phyloP scores from a whole-genome alignment of 2,113 vertebrate genomes.

The Rhineura floridana region DNA sequence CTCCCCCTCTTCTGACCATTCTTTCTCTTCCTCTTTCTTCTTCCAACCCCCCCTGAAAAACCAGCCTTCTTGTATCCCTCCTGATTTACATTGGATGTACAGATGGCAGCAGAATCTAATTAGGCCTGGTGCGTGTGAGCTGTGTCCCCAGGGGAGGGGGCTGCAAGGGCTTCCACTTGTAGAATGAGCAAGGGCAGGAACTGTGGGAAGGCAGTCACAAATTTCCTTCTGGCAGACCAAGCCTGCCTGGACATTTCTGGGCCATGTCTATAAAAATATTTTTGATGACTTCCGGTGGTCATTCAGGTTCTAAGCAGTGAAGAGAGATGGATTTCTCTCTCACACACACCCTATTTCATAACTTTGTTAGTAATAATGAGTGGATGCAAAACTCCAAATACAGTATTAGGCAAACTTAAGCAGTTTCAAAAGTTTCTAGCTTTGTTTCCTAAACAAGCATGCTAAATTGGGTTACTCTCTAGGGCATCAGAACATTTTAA shows the following conservation, averaged over 20 bases:
- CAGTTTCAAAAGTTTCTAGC: no score
- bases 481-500: no score
- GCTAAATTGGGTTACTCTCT: no score
- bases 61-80: slow-evolving; percentile 59
- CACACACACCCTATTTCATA: neutral
- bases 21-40: slow-evolving; percentile 72
- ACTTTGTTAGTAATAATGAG: no score
- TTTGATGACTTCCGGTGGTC: neutral
- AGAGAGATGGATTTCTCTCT: neutral
- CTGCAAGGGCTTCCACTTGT: neutral
- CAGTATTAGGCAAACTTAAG: no score
- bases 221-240: neutral
- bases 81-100: slow-evolving; percentile 69
- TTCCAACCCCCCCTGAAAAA: slow-evolving; percentile 72
- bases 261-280: neutral
- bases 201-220: no score
- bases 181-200: neutral
- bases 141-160: slow-evolving; percentile 50
- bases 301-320: neutral
- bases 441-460: no score
- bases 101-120: slow-evolving; percentile 85
- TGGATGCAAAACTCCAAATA: no score
- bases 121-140: slow-evolving; percentile 76
- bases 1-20: slow-evolving; percentile 65
- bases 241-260: neutral